phyloP scores from a whole-genome alignment of 2,888 invertebrate genomes.

The Melanostoma scalare region DNA sequence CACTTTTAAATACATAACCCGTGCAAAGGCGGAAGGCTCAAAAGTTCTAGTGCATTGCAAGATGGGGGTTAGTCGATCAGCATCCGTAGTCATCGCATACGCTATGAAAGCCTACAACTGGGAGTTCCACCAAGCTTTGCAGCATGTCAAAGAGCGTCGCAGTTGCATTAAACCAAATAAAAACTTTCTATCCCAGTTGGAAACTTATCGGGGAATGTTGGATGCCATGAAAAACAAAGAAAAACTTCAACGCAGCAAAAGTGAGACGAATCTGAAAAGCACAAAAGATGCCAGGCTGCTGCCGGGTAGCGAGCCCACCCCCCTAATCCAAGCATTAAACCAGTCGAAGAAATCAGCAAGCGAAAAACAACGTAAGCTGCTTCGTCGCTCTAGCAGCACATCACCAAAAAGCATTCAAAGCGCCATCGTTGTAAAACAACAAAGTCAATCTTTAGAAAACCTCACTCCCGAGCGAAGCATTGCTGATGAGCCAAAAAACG shows the following conservation, averaged over 20 bases:
- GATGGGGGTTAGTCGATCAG: constrained; percentile 99
- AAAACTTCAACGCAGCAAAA: constrained; percentile 95
- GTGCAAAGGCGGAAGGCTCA: constrained; percentile 93
- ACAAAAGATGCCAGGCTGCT: constrained; percentile 85
- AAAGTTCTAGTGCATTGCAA: constrained; percentile 99
- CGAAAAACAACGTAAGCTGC: constrained; percentile 78
- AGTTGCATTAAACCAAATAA: constrained; percentile 98
- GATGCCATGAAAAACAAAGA: constrained; percentile 98
- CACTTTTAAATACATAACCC: constrained; percentile 97
- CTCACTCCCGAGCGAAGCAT: constrained; percentile 79
- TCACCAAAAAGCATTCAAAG: constrained; percentile 79
- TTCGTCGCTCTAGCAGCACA: constrained; percentile 80
- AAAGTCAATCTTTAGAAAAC: constrained; percentile 82
- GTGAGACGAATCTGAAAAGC: constrained; percentile 93
- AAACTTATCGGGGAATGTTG: constrained; percentile 97
- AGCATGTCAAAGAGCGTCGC: constrained; percentile 94
- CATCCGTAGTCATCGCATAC: constrained; percentile 98
- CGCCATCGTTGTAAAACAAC: constrained; percentile 80
- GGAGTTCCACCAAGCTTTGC: constrained; percentile 94
- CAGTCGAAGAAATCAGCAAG: constrained; percentile 79
- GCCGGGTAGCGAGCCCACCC: constrained; percentile 85
- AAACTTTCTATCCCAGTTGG: constrained; percentile 96
- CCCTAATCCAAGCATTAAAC: constrained; percentile 84
- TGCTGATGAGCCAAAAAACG: constrained; percentile 86
- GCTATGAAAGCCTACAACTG: constrained; percentile 99